Percentiles rank a stretch among this genome's conserved stretches.
Conservation (phyloP, 2,797 vertebrate genomes). For the Pangasius krempfi region DNA sequence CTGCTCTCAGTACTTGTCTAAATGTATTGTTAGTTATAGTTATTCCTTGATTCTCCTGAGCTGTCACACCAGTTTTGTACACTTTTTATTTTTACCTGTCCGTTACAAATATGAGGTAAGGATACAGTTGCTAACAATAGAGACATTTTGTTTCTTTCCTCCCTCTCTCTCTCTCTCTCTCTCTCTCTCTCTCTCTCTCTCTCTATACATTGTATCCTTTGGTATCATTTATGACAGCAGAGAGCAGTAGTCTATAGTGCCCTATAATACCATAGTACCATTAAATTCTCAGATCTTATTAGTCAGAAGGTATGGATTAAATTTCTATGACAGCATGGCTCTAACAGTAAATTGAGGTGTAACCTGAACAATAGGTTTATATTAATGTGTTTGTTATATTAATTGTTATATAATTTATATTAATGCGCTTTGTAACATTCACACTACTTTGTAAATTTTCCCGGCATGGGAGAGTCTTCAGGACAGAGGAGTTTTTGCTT, state of each 20-base stretch:
- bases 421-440: neutral
- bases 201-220: neutral
- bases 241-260: neutral
- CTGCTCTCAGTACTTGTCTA: neutral
- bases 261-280: neutral
- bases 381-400: neutral
- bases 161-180: neutral
- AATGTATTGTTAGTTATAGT: neutral
- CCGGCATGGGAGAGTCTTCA: neutral
- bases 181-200: no score
- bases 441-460: neutral
- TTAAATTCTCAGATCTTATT: neutral
- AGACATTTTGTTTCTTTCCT: neutral
- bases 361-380: neutral
- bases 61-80: neutral
- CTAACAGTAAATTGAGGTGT: neutral
- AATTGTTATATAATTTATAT: neutral
- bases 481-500: neutral
- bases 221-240: no score
- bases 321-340: neutral
- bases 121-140: neutral
- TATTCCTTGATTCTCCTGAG: neutral
- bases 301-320: neutral
- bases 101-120: neutral
- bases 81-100: neutral